A percentile compares a stretch with the other conserved stretches of the same genome.
Evolutionary conservation across 2,797 vertebrate genomes (phyloP).

Genomic region (Hylomyscus alleni): DNA sequence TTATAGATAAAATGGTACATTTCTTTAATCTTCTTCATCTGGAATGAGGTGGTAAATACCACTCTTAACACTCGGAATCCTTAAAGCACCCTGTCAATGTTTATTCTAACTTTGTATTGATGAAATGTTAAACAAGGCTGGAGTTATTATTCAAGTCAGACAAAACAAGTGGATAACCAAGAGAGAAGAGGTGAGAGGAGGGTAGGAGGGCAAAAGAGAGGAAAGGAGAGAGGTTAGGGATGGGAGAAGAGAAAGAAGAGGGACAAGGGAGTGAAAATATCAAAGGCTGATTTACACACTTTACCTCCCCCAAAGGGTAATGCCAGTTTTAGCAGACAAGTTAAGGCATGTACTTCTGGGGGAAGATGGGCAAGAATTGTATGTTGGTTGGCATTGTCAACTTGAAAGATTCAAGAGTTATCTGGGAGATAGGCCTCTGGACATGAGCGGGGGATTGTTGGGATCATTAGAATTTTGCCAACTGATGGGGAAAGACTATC

Average conservation of each 20-base stretch:
- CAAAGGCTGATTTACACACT: neutral
- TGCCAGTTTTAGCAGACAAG: neutral
- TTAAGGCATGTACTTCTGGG: neutral
- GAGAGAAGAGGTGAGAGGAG: neutral
- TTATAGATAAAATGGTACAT: slow-evolving; percentile 26
- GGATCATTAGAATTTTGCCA: neutral
- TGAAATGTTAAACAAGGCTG: slow-evolving; percentile 5
- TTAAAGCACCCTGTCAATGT: neutral
- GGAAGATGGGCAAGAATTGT: neutral
- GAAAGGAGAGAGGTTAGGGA: neutral
- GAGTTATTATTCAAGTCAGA: neutral
- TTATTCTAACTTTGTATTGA: slow-evolving; percentile 37
- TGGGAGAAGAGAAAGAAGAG: neutral
- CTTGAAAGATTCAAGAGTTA: neutral
- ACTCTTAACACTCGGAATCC: neutral
- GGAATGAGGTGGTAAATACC: slow-evolving; percentile 41
- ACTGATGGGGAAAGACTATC: no score
- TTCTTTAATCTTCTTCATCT: slow-evolving; percentile 54
- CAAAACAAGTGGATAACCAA: neutral
- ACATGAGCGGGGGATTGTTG: neutral
- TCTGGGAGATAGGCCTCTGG: neutral
- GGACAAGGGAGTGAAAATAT: neutral
- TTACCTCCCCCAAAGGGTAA: neutral
- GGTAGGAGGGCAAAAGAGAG: neutral
- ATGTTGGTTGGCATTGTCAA: neutral